Base-by-base conservation (phyloP, 1,140 invertebrate species). In the Diorhabda sublineata region DNA sequence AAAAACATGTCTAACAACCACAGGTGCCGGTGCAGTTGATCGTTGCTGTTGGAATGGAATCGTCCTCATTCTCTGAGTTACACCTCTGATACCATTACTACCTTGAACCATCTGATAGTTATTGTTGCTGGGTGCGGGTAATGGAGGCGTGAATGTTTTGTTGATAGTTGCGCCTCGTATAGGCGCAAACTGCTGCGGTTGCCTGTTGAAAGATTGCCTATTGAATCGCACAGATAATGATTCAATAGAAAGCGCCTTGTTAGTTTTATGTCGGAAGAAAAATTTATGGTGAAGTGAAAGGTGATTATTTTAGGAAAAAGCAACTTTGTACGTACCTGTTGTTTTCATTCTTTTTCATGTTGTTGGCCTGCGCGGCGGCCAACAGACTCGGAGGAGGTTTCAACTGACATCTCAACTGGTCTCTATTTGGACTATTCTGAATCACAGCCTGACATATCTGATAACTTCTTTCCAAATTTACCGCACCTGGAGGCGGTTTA, bases 381-480 rank as follows among this genome's bases (percentile, higher is more conserved):
- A 92, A 82, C 56, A 92, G 83, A 64, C 91, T 88, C 2, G 92
- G 92, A 5, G 92, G 92, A 67, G 91, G 90, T 67, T 92, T 92
- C 69, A 96, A 81, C 76, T 95, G 93, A 11, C 91, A 90, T 69
- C 91, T 88, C n/a, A 95, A 78, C 78, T 94, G 92, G 79, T 94
- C 91, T 41, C 93, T 83, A 81, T 96, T 96, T 0, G 92, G 92
- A 76, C 92, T 94, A 77, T 94, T 96, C 82, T 96, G 93, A 71
- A 97, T 95, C 2, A 96, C 95, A 56, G 93, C 94, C 82, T 97
- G 94, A 82, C 95, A 97, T 75, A 98, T 98, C 82, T 97, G 94
- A 80, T 97, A 95, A 75, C 95, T 97, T 45, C 96, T 85, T 80
- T 97, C 94, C 8, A 97, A 83, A 82, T 97, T 97, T 5, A 97